Evolutionary conservation across 2,797 vertebrate species (phyloP).

Genomic region (Bradypodion pumilum): DNA sequence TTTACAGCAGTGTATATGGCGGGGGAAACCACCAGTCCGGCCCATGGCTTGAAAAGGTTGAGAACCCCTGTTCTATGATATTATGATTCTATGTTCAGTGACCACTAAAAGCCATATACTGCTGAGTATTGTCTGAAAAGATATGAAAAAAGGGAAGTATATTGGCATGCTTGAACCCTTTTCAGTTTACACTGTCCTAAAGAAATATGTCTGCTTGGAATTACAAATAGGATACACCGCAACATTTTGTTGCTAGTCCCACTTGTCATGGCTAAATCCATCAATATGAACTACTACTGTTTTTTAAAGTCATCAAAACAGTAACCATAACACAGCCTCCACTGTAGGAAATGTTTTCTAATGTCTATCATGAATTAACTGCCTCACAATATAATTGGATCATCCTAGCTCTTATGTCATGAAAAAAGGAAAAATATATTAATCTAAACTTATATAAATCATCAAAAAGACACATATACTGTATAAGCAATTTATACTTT

Average conservation of each 20-base stretch:
- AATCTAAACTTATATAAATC: not conserved
- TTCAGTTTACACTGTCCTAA: not conserved
- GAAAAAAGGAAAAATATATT: not conserved
- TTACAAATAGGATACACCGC: not conserved
- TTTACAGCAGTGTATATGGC: no score
- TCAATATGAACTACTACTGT: not conserved
- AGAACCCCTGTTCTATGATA: no score
- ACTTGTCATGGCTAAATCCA: not conserved
- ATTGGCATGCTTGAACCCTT: not conserved
- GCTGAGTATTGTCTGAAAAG: not conserved
- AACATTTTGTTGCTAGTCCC: not conserved
- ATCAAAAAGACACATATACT: not conserved
- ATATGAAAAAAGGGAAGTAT: not conserved
- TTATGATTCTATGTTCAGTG: not conserved
- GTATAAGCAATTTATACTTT: not conserved
- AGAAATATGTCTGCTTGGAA: not conserved
- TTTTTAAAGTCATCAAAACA: not conserved
- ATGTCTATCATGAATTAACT: not conserved
- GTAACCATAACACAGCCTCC: not conserved
- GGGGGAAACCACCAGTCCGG: no score
- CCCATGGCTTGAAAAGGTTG: no score
- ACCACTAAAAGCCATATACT: not conserved
- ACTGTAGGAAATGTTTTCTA: not conserved
- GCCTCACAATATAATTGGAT: not conserved
- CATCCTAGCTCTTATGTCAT: not conserved